These are phyloP conservation scores for Thryonomys swinderianus DNA, from an alignment of 2,113 vertebrate species.

Conservation along the genomic window DNA sequence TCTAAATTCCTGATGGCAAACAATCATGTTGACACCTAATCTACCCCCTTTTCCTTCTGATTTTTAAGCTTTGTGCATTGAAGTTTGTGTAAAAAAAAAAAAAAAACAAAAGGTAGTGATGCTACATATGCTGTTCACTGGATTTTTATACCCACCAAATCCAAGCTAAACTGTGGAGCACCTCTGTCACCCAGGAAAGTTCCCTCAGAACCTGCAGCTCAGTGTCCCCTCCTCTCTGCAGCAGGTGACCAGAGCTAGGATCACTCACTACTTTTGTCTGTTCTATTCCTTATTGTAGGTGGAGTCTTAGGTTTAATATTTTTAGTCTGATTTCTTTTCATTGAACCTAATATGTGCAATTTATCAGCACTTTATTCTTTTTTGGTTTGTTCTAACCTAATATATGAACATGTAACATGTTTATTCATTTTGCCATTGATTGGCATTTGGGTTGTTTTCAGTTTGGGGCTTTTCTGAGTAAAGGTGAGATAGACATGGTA, in stretches of 20 bases:
- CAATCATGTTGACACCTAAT: fast-evolving
- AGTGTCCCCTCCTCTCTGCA: fast-evolving
- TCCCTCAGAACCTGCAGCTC: fast-evolving
- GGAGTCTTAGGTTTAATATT: fast-evolving
- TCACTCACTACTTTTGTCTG: fast-evolving
- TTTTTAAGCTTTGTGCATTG: no score
- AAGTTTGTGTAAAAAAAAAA: no score
- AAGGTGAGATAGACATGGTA: not conserved
- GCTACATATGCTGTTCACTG: fast-evolving
- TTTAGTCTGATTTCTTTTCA: not conserved
- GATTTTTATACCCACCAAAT: fast-evolving
- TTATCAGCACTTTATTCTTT: not conserved
- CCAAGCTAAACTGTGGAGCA: fast-evolving
- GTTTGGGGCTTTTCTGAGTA: not conserved
- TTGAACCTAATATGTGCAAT: fast-evolving
- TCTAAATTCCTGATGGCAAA: fast-evolving
- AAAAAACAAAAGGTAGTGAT: fast-evolving
- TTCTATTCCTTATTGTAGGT: fast-evolving
- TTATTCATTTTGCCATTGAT: not conserved
- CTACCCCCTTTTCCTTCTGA: fast-evolving
- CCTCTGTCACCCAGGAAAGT: fast-evolving
- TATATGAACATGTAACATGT: fast-evolving
- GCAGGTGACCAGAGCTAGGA: fast-evolving
- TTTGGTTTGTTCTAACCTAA: not conserved
- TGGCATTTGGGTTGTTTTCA: not conserved